Percentiles rank a stretch among this genome's conserved stretches.
These are phyloP conservation scores for Drosophila tsacasi DNA, from an alignment of 1,140 invertebrate species.

Conservation along the genomic window DNA sequence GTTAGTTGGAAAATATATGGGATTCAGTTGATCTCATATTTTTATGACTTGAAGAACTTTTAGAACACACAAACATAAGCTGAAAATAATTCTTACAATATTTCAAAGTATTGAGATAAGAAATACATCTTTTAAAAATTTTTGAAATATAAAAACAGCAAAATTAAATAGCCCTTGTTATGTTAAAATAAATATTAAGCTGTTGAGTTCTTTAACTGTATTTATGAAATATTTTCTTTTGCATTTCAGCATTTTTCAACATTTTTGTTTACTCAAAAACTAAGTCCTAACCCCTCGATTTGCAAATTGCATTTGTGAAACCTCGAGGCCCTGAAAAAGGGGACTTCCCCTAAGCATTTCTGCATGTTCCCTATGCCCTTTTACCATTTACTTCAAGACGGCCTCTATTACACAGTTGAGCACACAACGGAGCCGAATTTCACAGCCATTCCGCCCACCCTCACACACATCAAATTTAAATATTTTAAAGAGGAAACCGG, in stretches of 20 bases:
- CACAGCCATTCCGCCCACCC: constrained; percentile 12
- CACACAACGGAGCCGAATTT: constrained; percentile 50
- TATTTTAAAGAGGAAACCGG: constrained; percentile 63
- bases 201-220: not conserved
- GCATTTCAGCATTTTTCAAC: not conserved
- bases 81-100: not conserved
- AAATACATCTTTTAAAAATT: not conserved
- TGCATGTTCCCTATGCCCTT: constrained; percentile 19
- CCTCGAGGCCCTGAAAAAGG: constrained; percentile 14
- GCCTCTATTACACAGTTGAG: constrained; percentile 71
- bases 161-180: not conserved
- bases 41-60: not conserved
- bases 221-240: not conserved
- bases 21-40: not conserved
- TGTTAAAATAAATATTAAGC: not conserved
- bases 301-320: not conserved
- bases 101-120: not conserved
- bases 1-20: not conserved
- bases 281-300: not conserved
- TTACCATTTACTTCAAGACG: constrained; percentile 29
- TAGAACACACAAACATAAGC: not conserved
- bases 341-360: constrained; percentile 5
- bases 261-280: not conserved
- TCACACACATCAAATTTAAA: constrained; percentile 71
- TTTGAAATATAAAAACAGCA: not conserved